These are phyloP conservation scores for Callosobruchus maculatus DNA, from an alignment of 2,888 invertebrate species.

Conservation along the genomic window DNA sequence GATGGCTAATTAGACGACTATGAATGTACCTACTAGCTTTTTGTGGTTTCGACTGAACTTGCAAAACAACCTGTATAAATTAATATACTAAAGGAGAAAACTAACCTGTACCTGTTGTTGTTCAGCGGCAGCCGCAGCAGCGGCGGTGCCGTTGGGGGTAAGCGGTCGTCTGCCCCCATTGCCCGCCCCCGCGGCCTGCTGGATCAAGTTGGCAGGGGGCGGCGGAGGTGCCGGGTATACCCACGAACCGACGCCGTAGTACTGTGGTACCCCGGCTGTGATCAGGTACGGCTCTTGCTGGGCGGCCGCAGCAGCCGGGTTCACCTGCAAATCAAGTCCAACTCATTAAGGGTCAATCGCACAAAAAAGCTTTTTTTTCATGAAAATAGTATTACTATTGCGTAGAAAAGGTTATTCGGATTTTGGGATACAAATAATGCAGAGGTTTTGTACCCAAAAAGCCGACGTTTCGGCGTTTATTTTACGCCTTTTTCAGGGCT, in stretches of 20 bases:
- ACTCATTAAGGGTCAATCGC: too few relatives aligned
- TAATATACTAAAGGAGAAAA: neutral
- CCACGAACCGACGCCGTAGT: slow-evolving; percentile 92
- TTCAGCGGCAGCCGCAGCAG: slow-evolving; percentile 41
- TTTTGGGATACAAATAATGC: too few relatives aligned
- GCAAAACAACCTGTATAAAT: slow-evolving; percentile 7
- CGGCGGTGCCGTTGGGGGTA: slow-evolving; percentile 70
- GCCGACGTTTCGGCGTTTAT: too few relatives aligned
- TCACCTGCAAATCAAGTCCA: neutral
- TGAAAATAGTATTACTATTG: too few relatives aligned
- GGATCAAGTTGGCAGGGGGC: slow-evolving; percentile 62
- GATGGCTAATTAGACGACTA: too few relatives aligned
- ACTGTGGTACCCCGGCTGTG: slow-evolving; percentile 82
- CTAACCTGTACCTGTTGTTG: slow-evolving; percentile 58
- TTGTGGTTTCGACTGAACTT: too few relatives aligned
- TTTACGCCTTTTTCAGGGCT: too few relatives aligned
- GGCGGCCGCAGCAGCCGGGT: slow-evolving; percentile 45
- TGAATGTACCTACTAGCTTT: too few relatives aligned
- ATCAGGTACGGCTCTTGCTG: slow-evolving; percentile 70
- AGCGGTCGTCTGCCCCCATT: slow-evolving; percentile 73
- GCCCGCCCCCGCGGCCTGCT: slow-evolving; percentile 58
- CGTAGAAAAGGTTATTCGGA: too few relatives aligned
- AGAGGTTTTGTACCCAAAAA: too few relatives aligned
- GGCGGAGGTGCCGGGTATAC: slow-evolving; percentile 67
- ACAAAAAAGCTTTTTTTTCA: too few relatives aligned